These are phyloP conservation scores for Boulengerochromis microlepis DNA, from an alignment of 2,113 vertebrate genomes.

Conservation along the genomic window DNA sequence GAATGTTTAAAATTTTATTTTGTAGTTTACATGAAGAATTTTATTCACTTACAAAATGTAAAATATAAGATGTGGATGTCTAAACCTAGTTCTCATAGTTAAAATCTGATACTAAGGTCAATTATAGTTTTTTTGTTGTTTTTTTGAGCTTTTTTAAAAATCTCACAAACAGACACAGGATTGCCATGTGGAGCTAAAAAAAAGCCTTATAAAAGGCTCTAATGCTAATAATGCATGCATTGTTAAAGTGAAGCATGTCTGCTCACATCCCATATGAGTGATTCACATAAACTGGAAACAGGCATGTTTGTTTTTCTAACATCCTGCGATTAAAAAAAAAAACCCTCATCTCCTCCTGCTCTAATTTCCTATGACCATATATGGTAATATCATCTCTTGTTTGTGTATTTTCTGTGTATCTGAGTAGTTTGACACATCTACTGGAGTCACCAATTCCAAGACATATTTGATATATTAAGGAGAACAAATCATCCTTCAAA, in stretches of 20 bases:
- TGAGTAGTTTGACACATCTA: background rate
- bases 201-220: background rate
- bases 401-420: background rate
- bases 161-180: background rate
- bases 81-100: background rate
- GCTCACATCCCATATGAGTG: background rate
- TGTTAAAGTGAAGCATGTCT: background rate
- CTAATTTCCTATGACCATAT: background rate
- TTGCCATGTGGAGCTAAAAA: background rate
- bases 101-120: background rate
- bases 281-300: background rate
- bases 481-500: background rate
- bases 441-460: background rate
- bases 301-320: background rate
- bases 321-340: background rate
- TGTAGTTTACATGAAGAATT: background rate
- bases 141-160: background rate
- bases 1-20: background rate
- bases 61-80: background rate
- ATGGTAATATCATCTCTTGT: background rate
- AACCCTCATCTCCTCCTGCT: fast-evolving
- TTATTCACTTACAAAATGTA: background rate
- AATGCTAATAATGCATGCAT: background rate
- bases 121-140: background rate
- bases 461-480: background rate